Conservation (phyloP, 2,113 vertebrate genomes). For the Oophaga pumilio region DNA sequence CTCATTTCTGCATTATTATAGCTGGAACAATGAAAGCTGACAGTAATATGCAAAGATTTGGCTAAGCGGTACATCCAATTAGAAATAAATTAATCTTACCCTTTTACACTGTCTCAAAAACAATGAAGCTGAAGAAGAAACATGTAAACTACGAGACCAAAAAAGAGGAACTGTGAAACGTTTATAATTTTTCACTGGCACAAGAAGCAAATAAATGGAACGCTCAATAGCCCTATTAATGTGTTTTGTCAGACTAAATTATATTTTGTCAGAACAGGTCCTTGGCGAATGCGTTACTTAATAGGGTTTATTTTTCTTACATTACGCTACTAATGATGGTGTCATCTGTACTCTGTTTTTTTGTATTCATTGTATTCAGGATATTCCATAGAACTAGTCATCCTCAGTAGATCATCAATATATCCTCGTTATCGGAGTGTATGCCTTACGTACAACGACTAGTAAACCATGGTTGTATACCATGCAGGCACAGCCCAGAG, state of each 20-base stretch:
- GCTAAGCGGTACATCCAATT: conserved; percentile 58
- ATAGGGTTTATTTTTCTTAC: not conserved
- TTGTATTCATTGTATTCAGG: not conserved
- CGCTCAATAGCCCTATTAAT: conserved; percentile 26
- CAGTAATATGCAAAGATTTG: not conserved
- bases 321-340: conserved; percentile 18
- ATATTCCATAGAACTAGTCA: not conserved
- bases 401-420: not conserved
- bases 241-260: conserved; percentile 18
- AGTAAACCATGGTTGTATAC: not conserved
- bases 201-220: conserved; percentile 18
- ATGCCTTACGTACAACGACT: no score
- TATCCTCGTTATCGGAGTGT: not conserved
- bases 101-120: conserved; percentile 46
- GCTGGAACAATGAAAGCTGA: conserved; percentile 42
- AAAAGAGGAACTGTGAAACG: conserved; percentile 39
- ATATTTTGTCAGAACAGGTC: conserved; percentile 17
- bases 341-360: not conserved
- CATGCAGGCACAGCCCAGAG: not conserved
- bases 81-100: conserved; percentile 53
- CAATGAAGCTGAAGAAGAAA: conserved; percentile 36
- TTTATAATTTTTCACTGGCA: not conserved
- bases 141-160: conserved; percentile 52
- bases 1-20: conserved; percentile 13
- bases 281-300: not conserved